Evolutionary conservation across 2,888 invertebrate genomes (phyloP), one percentile per base, ranked within the genome.

Genomic region (Amphipoea oculea): DNA sequence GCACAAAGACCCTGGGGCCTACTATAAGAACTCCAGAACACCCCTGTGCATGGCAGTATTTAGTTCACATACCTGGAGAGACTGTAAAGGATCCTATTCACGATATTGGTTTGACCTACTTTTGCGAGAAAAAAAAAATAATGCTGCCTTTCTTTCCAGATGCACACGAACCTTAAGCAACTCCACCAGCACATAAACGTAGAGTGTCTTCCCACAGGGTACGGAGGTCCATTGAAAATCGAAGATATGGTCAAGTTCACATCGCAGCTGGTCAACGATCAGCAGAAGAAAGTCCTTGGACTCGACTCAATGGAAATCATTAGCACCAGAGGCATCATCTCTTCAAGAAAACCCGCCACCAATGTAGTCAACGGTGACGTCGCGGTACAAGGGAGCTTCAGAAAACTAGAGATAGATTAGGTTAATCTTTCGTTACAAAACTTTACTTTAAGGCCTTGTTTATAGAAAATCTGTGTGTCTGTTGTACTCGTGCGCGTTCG

Each of bases 191-290:
- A 96, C 72, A 93, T 98, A 4, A 98, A 98, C 87, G 90, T 96
- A 0, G 96, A 96, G 20, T 98, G 98, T 81, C 95, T 99, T 66
- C 98, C 99, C 0, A 96, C 97, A 48, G 98, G 98, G 89, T 98
- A 98, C 91, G 98, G 98, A 0, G 98, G 98, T 2, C 95, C 96
- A 7, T 97, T 98, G 89, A 97, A 98, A 14, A 95, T 98, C 92
- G 96, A 97, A 48, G 98, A 98, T 84, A 98, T 99, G 98, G 97
- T 98, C 23, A 97, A 97, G 72, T 95, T 97, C 88, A 98, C 98
- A 96, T 97, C 97, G 89, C 95, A 97, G 62, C 97, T 98, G 87
- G 91, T 98, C 57, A 93, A 95, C 9, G 95, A 96, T 6, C 98
- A 98, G 87, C 95, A 98, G 72, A 97, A 98, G 42, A 94, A 96